phyloP scores from a whole-genome alignment of 2,888 invertebrate species.

The Tyria jacobaeae region DNA sequence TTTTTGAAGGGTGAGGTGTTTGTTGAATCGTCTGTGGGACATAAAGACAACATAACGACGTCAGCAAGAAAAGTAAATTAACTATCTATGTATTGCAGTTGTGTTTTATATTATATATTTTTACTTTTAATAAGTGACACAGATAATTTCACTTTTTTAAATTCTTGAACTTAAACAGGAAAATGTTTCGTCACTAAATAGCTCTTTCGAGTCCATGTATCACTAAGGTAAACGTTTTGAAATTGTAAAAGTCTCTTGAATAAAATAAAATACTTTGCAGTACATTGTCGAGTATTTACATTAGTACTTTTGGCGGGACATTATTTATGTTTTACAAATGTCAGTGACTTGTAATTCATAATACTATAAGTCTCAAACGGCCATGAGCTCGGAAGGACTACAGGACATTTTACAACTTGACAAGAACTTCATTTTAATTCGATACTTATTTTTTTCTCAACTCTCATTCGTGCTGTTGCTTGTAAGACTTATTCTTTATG shows the following conservation, averaged over 20 bases:
- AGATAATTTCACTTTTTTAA: no score
- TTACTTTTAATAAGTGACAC: no score
- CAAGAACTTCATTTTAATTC: conserved; percentile 10
- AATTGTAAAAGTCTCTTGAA: background rate
- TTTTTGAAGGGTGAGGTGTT: no score
- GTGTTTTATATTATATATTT: no score
- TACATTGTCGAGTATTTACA: background rate
- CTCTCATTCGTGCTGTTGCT: background rate
- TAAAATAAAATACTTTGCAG: background rate
- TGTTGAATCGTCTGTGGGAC: no score
- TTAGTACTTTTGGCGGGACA: background rate
- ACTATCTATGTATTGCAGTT: no score
- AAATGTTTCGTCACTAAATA: no score
- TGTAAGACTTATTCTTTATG: background rate
- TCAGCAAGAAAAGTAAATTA: no score
- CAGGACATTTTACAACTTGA: background rate
- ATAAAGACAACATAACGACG: no score
- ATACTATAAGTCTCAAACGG: conserved; percentile 1
- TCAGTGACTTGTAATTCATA: background rate
- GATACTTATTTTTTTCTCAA: background rate
- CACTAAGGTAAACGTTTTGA: background rate
- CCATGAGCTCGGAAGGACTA: conserved; percentile 2
- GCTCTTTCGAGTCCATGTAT: background rate
- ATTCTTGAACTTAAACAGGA: no score
- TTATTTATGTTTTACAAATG: background rate